Evolutionary conservation across 2,888 invertebrate species (phyloP), one percentile per base, ranked within the genome.

Genomic region (Leucophenga montana): DNA sequence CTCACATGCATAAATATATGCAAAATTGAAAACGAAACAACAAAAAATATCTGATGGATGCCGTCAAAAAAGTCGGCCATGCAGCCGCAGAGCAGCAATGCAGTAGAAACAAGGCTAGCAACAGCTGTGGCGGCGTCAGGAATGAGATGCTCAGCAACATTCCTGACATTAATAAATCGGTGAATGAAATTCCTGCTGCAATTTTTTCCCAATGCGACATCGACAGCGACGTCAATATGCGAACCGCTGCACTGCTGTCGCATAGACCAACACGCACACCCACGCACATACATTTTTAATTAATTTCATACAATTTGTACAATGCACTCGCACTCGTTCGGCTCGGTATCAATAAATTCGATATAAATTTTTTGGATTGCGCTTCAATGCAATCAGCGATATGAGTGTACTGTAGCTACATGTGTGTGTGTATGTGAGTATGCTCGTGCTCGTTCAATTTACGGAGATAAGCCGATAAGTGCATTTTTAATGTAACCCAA

Each of bases 271-370:
- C 65, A 48, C 62, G 46, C 74, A 33, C 69, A 64, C 70, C 31
- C 67, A 65, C 73, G 73, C 71, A 71, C 71, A 70, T 74, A 77
- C 80, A 81, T 81, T 83, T 81, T 81, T 81, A 81, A 81, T 81
- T 83, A 81, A 83, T 81, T 81, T 83, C 82, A 82, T 81, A 83
- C 82, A 82, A 81, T 82, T 81, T 81, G 80, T 83, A 77, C 73
- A 76, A 78, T 72, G 68, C 71, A 16, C 18, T n/a, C n/a, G 13
- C 59, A 39, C 33, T 39, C n/a, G 27, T 33, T 20, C 46, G n/a
- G n/a, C 16, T 39, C 18, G 11, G 22, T 64, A 14, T 48, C 14
- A 8, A 48, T 64, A 64, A 64, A 64, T 64, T 46, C 62, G 62
- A 46, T 64, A 64, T 64, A 64, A n/a, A 64, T 48, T 64, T 64